These are phyloP conservation scores for Phoxinus phoxinus DNA, from an alignment of 2,113 vertebrate species.

Conservation along the genomic window DNA sequence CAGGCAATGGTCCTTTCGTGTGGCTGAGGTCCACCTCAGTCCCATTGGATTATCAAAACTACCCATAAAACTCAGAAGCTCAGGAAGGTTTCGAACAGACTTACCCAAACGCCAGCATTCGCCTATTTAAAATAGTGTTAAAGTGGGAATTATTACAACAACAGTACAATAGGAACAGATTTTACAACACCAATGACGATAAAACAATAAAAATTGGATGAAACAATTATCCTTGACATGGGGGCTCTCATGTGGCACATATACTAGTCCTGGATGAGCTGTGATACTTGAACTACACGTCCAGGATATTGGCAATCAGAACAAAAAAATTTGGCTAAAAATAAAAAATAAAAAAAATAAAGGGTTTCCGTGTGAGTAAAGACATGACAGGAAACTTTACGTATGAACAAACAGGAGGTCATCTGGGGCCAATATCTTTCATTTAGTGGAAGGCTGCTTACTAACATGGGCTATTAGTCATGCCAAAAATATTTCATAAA, in stretches of 20 bases:
- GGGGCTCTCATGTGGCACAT: slow-evolving; percentile 62
- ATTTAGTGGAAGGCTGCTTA: neutral
- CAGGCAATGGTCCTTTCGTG: slow-evolving; percentile 51
- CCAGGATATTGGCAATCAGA: slow-evolving; percentile 66
- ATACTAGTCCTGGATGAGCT: slow-evolving; percentile 60
- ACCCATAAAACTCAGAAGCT: slow-evolving; percentile 53
- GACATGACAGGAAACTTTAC: slow-evolving; percentile 48
- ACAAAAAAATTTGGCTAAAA: too few relatives aligned
- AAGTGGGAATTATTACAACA: slow-evolving; percentile 59
- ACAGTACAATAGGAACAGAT: slow-evolving; percentile 58
- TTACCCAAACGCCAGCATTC: slow-evolving; percentile 51
- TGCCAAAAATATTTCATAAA: neutral
- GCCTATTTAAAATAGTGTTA: slow-evolving; percentile 57
- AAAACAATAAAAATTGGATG: slow-evolving; percentile 56
- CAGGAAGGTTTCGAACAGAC: slow-evolving; percentile 49
- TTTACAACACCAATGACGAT: slow-evolving; percentile 58
- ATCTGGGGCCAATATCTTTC: slow-evolving; percentile 36
- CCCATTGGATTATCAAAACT: slow-evolving; percentile 52
- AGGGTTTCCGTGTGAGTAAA: slow-evolving; percentile 60
- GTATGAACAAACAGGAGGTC: slow-evolving; percentile 19
- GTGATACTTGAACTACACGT: slow-evolving; percentile 65
- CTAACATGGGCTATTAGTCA: neutral
- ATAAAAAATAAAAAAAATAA: too few relatives aligned
- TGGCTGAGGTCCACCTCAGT: slow-evolving; percentile 58
- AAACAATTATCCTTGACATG: slow-evolving; percentile 61